Base-by-base conservation (phyloP, 2,797 vertebrate genomes). In the Scomberomorus guttatus region DNA sequence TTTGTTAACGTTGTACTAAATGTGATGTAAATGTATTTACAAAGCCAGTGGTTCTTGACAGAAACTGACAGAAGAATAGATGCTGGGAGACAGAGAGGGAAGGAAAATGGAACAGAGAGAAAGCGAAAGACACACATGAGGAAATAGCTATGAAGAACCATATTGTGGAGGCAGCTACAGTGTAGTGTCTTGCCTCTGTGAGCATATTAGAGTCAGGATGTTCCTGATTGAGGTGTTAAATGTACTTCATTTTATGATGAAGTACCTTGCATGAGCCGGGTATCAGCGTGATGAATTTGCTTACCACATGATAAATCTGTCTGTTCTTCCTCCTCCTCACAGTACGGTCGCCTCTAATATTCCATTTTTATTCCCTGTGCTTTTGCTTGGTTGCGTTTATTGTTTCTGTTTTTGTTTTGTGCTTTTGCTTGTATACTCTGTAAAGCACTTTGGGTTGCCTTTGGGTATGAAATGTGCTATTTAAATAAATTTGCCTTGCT, bases 241-340 rank as follows among this genome's bases (percentile, higher is more conserved):
- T 59, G 46, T 34, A 6, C 3, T 60, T 48, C 22, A 5, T 25
- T 18, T 71, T 66, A 42, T 71, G 74, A 52, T 66, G 51, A 75
- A 72, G 51, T 6, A 18, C 0, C 68, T 54, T 6, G 46, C 46
- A 48, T 17, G 44, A 48, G 6, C 44, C 44, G 12, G 2, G 42
- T 56, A 12, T 15, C 75, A 29, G 48, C 3, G 2, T 32, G 69
- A 34, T 57, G 1, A 9, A 50, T 39, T 25, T 17, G 51, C 51
- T 50, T 18, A 24, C 44, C 13, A 60, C 37, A 32, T 63, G 4
- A 70, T 42, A 1, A 51, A 74, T 54, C 22, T 69, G 48, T 72
- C 22, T 24, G 54, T 32, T 56, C 25, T 25, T 50, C 24, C 32
- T 50, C 44, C 6, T 11, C 24, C 24, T 42, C 5, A 4, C 46